Conservation (phyloP, 2,113 vertebrate genomes). For the Lamprotornis superbus region DNA sequence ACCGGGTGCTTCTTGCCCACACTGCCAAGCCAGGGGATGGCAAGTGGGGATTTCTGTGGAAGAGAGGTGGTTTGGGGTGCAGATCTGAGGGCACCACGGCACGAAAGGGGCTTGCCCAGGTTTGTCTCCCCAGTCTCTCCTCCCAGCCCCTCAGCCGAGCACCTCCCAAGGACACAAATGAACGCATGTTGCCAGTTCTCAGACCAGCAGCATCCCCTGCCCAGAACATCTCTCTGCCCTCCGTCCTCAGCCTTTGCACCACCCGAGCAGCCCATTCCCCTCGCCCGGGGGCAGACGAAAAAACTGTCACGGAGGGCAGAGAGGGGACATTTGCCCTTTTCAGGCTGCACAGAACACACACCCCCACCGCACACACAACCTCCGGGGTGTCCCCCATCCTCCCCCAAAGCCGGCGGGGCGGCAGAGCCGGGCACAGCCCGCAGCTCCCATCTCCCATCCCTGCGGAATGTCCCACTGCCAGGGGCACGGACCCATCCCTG, state of each 20-base stretch:
- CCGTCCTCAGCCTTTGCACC: neutral
- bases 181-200: neutral
- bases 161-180: neutral
- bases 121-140: neutral
- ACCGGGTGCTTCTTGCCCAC: neutral
- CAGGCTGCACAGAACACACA: neutral
- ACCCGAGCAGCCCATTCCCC: neutral
- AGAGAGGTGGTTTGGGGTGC: neutral
- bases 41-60: neutral
- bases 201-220: neutral
- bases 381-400: neutral
- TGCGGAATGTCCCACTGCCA: too few species aligned
- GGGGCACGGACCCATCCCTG: neutral
- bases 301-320: neutral
- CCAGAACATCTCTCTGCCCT: neutral
- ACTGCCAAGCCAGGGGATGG: neutral
- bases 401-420: neutral
- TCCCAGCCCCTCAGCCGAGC: neutral
- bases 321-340: accelerated
- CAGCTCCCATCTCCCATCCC: neutral
- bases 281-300: accelerated
- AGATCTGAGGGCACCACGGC: accelerated
- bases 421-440: neutral
- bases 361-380: accelerated
- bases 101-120: neutral